Evolutionary conservation across 2,888 invertebrate species (phyloP).

Genomic region (Monoplex corrugatus): DNA sequence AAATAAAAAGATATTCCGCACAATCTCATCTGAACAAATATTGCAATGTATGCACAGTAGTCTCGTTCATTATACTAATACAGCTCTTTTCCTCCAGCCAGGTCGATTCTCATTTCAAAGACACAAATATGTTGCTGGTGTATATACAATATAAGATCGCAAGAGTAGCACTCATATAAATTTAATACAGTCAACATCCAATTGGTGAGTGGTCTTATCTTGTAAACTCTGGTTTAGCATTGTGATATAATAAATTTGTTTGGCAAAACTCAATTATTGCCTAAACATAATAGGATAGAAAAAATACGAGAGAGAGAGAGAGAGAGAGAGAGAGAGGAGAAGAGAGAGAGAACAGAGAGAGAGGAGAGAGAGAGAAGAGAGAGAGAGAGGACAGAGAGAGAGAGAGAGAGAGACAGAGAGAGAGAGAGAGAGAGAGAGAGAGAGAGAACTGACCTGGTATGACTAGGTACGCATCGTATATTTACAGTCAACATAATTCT

Average conservation of each 20-base stretch:
- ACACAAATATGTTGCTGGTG: background rate
- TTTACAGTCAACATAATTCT: no score
- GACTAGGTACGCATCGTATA: no score
- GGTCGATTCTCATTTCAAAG: background rate
- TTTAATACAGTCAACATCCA: background rate
- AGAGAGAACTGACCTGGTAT: no score
- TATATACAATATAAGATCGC: no score
- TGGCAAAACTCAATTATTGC: background rate
- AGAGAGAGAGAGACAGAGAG: background rate
- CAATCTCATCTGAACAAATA: background rate
- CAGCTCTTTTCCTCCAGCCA: background rate
- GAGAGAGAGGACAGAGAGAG: background rate
- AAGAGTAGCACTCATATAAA: background rate
- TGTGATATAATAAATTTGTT: no score
- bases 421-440: background rate
- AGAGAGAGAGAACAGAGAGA: no score
- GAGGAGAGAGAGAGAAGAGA: background rate
- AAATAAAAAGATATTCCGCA: background rate
- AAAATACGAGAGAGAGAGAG: background rate
- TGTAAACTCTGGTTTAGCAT: constrained; percentile 11
- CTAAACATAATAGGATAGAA: background rate
- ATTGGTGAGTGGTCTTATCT: background rate
- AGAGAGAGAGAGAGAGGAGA: background rate
- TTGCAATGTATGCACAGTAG: background rate
- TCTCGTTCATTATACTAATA: no score